Base-by-base conservation (phyloP, 1,140 invertebrate genomes). In the Leptestheria dahalacensis region DNA sequence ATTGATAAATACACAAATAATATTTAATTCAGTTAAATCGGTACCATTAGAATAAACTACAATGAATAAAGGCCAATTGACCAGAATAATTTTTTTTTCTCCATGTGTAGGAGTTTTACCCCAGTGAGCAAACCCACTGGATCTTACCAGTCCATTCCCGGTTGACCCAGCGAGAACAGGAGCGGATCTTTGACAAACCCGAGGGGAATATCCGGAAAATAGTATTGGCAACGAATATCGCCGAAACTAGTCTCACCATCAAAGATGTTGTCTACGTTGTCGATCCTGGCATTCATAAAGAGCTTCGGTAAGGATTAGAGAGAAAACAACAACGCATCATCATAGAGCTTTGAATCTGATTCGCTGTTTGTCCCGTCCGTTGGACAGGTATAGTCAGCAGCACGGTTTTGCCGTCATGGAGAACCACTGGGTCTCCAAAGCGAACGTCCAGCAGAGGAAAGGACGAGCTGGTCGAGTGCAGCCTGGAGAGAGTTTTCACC, bases 401-500 rank as follows among this genome's bases (percentile, higher is more conserved):
- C 49, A 50, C 24, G 69, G 64, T 41, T 33, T 73, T 64, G 70
- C 66, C 60, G 59, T 67, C 0, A 64, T 75, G 28, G 68, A 69
- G 25, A 75, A 72, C 64, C 58, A 64, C 1, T 80, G 76, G 77
- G 71, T 81, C 10, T 76, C 79, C 2, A 74, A 77, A 66, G 77
- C 82, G 25, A 84, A 81, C 70, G 68, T 82, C 47, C 71, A 73
- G 46, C 83, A 85, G 69, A 71, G 83, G 47, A 74, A 77, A 65
- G 83, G 83, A 21, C 71, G 83, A 60, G 83, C 82, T 49, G 83
- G 83, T 18, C 74, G 82, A 63, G 82, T 86, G 29, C 73, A 80
- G 64, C 74, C 82, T 2, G 89, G 89, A 3, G 81, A 86, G 69
- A 82, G 83, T 67, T 91, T 83, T 67, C 87, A 90, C 69, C 69